A percentile compares a stretch with the other conserved stretches of the same genome.
Evolutionary conservation across 2,797 vertebrate genomes (phyloP).

Genomic region (Peromyscus aztecus): DNA sequence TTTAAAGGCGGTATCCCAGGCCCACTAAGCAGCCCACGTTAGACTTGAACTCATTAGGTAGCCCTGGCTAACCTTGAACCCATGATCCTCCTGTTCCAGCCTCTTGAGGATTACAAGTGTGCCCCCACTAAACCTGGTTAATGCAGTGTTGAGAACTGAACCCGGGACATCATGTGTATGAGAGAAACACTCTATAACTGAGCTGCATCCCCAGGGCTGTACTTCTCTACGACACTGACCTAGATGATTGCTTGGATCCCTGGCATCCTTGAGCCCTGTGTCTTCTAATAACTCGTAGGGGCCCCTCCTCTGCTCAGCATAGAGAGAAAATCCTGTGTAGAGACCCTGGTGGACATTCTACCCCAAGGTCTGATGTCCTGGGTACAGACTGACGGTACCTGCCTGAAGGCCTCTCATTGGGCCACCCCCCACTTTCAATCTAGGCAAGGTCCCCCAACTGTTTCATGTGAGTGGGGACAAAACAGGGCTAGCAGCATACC

Average conservation of each 20-base stretch:
- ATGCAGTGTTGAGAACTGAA: neutral
- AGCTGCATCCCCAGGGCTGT: neutral
- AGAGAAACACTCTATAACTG: neutral
- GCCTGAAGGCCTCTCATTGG: neutral
- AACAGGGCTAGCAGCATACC: neutral
- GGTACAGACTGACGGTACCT: neutral
- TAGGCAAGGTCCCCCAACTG: neutral
- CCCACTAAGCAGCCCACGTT: neutral
- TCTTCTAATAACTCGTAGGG: neutral
- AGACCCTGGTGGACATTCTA: neutral
- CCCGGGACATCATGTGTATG: no score
- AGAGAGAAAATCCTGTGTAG: neutral
- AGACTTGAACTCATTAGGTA: neutral
- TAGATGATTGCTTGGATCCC: neutral
- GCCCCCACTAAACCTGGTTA: neutral
- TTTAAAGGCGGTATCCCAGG: neutral
- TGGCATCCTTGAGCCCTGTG: neutral
- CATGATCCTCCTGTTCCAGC: neutral
- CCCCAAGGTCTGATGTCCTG: neutral
- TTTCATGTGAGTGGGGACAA: neutral
- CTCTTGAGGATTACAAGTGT: neutral
- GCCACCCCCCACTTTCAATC: neutral
- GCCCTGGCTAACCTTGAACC: neutral
- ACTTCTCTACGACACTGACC: neutral
- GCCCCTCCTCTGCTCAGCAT: neutral